A percentile compares a stretch with the other conserved stretches of the same genome.
Evolutionary conservation across 2,113 vertebrate genomes (phyloP).

Genomic region (Pantherophis guttatus): DNA sequence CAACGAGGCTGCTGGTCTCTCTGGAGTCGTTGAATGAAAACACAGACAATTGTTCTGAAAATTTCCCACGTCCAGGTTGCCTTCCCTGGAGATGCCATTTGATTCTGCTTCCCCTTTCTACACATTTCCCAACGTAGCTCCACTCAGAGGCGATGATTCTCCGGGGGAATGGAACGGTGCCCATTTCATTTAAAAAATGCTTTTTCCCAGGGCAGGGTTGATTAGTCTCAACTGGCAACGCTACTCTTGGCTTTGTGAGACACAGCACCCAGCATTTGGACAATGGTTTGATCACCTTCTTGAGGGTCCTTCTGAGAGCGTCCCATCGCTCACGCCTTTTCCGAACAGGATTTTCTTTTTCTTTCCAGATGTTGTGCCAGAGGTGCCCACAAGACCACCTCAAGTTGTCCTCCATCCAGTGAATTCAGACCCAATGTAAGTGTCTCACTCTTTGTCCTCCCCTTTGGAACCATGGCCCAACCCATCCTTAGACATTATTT

Average conservation of each 20-base stretch:
- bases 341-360: not conserved
- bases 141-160: not conserved
- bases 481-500: too few species aligned
- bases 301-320: not conserved
- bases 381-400: conserved; percentile 86
- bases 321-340: not conserved
- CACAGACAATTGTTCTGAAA: not conserved
- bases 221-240: not conserved
- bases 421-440: conserved; percentile 91
- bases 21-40: not conserved
- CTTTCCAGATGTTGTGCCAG: conserved; percentile 85
- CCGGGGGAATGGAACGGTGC: not conserved
- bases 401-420: conserved; percentile 95
- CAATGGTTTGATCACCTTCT: not conserved
- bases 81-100: not conserved
- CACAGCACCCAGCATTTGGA: not conserved
- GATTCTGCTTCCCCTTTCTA: not conserved
- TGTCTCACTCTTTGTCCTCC: not conserved
- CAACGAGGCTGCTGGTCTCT: not conserved
- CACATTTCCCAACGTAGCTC: not conserved
- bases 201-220: not conserved
- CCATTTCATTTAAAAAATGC: not conserved
- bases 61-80: not conserved
- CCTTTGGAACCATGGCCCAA: not conserved
- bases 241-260: not conserved